Conservation (phyloP, 2,888 invertebrate species). For the Trachelus troglodyta region DNA sequence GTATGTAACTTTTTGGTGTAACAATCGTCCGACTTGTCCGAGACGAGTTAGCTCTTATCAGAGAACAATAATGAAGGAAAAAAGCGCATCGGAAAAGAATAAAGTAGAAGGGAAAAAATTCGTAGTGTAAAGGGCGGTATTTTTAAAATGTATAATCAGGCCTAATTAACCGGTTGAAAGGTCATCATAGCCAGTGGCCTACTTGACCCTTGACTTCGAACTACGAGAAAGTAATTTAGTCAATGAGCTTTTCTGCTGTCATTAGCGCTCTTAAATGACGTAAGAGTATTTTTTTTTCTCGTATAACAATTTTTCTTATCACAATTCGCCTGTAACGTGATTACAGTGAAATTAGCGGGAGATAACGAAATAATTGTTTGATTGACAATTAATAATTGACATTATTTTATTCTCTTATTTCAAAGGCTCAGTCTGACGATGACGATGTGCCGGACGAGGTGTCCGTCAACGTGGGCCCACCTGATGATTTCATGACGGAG, state of each 20-base stretch:
- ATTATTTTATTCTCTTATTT: conserved; percentile 42
- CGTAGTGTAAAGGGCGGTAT: not conserved
- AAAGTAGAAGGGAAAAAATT: not conserved
- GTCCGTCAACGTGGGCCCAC: conserved; percentile 93
- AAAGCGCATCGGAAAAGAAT: not conserved
- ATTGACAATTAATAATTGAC: not conserved
- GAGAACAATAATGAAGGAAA: not conserved
- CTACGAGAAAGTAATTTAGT: not conserved
- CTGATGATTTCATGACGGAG: conserved; percentile 98
- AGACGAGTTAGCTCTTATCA: not conserved
- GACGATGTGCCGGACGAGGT: conserved; percentile 95
- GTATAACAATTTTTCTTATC: not conserved
- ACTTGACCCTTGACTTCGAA: not conserved
- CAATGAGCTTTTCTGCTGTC: not conserved
- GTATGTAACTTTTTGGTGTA: not conserved
- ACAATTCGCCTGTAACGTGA: not conserved
- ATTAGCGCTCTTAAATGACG: conserved; percentile 38
- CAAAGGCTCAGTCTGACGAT: conserved; percentile 97
- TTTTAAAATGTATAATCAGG: not conserved
- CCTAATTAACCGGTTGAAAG: not conserved
- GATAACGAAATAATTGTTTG: not conserved
- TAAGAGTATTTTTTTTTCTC: not conserved
- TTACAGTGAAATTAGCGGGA: not conserved
- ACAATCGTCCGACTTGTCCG: not conserved
- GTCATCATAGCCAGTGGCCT: not conserved